Percentiles rank a stretch among this genome's conserved stretches.
phyloP scores from a whole-genome alignment of 1,140 invertebrate genomes.

The Drosophila insularis region DNA sequence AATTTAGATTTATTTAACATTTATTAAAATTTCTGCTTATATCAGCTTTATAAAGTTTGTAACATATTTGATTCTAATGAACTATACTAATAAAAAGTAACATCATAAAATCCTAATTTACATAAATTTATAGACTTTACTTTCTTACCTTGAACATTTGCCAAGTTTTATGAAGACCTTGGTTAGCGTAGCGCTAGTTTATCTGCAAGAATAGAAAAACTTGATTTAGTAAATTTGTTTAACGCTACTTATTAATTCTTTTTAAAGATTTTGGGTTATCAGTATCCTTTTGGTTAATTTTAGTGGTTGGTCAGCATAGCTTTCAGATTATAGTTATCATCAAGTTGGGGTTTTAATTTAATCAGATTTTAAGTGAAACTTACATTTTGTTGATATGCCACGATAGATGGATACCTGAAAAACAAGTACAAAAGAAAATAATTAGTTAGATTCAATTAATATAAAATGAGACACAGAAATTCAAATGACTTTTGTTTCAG shows the following conservation, averaged over 20 bases:
- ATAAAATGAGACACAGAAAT: neutral
- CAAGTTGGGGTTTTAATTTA: conserved; percentile 26
- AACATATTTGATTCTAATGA: conserved; percentile 77
- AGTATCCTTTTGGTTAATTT: conserved; percentile 68
- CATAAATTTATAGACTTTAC: too few relatives aligned
- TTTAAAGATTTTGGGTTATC: conserved; percentile 18
- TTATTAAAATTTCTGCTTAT: neutral
- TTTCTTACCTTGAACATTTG: neutral
- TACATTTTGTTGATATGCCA: neutral
- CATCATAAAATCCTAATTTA: conserved; percentile 42
- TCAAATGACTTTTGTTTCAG: conserved; percentile 34
- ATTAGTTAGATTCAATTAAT: neutral
- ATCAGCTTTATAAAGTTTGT: conserved; percentile 72
- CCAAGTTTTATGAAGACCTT: neutral
- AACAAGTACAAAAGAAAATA: neutral
- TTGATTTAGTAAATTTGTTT: neutral
- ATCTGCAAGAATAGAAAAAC: neutral
- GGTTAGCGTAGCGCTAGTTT: neutral
- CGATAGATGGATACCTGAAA: neutral
- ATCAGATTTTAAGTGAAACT: neutral
- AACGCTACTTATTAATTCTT: neutral
- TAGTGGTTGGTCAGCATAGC: conserved; percentile 50
- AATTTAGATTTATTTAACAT: too few relatives aligned
- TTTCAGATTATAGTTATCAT: conserved; percentile 52
- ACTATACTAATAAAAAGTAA: conserved; percentile 69